Evolutionary conservation across 2,888 invertebrate genomes (phyloP).

Genomic region (Norana najaformis): DNA sequence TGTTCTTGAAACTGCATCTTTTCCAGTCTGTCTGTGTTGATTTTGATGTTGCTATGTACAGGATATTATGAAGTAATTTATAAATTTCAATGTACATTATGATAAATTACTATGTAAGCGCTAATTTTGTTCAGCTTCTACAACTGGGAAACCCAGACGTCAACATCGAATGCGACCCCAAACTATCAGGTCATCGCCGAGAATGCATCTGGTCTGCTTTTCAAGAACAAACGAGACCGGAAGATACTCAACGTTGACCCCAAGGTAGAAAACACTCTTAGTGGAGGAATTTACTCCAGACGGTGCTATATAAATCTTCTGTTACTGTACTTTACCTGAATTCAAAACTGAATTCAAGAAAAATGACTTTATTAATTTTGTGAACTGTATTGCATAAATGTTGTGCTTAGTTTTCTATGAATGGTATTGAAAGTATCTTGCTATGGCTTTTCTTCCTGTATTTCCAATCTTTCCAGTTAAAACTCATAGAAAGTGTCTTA

Average conservation of each 20-base stretch:
- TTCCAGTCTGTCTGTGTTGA: not conserved
- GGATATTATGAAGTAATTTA: not conserved
- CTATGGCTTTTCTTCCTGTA: too few species aligned
- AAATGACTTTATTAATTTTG: not conserved
- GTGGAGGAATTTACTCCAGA: not conserved
- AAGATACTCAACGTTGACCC: constrained; percentile 78
- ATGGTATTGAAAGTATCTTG: too few species aligned
- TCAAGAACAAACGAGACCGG: constrained; percentile 79
- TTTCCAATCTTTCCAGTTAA: too few species aligned
- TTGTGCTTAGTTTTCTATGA: too few species aligned
- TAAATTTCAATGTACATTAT: not conserved
- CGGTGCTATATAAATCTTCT: not conserved
- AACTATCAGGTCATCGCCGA: constrained; percentile 80
- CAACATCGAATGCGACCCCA: constrained; percentile 73
- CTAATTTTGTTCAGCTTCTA: constrained; percentile 65
- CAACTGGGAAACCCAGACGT: constrained; percentile 76
- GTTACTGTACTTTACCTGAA: not conserved
- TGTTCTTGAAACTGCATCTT: not conserved
- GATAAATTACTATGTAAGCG: not conserved
- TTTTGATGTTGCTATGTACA: not conserved
- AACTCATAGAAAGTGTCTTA: too few species aligned
- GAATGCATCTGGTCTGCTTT: constrained; percentile 74
- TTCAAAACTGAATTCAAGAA: not conserved
- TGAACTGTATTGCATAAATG: too few species aligned
- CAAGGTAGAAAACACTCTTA: constrained; percentile 48